Conservation (phyloP, 2,888 invertebrate genomes). For the Sphaerolaimus hirsutus region DNA sequence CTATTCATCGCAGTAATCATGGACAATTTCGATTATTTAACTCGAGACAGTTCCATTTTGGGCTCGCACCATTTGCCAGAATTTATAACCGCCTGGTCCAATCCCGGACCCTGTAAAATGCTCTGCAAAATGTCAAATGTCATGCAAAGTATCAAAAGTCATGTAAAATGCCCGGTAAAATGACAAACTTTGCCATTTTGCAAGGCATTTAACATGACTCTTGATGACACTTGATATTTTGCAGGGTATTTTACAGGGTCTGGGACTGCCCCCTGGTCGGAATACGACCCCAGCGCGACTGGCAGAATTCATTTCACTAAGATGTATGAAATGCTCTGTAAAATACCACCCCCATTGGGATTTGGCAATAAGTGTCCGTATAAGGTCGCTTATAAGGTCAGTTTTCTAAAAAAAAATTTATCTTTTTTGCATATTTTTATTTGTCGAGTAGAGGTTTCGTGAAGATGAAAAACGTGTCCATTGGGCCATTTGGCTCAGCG, state of each 20-base stretch:
- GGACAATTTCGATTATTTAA: constrained; percentile 99
- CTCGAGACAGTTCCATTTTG: constrained; percentile 92
- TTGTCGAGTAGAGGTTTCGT: not conserved
- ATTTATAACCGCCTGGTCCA: constrained; percentile 97
- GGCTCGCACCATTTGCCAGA: constrained; percentile 99
- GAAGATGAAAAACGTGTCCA: too few species aligned
- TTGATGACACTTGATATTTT: too few species aligned
- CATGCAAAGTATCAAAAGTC: too few species aligned
- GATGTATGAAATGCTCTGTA: constrained; percentile 99
- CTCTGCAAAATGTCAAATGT: too few species aligned
- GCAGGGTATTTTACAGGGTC: too few species aligned
- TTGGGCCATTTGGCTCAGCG: too few species aligned
- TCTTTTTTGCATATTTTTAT: constrained; percentile 11
- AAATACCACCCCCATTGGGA: constrained; percentile 97
- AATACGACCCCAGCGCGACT: constrained; percentile 96
- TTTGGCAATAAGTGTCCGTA: constrained; percentile 99
- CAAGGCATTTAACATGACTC: too few species aligned
- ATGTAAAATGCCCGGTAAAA: too few species aligned
- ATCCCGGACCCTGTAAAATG: too few species aligned
- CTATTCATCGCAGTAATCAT: constrained; percentile 99
- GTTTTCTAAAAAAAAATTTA: constrained; percentile 4
- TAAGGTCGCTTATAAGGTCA: constrained; percentile 70
- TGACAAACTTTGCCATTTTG: too few species aligned
- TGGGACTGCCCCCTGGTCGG: too few species aligned
- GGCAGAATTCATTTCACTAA: constrained; percentile 92